Percentiles rank a stretch among this genome's conserved stretches.
phyloP scores from a whole-genome alignment of 2,113 vertebrate species.

The Equus quagga region DNA sequence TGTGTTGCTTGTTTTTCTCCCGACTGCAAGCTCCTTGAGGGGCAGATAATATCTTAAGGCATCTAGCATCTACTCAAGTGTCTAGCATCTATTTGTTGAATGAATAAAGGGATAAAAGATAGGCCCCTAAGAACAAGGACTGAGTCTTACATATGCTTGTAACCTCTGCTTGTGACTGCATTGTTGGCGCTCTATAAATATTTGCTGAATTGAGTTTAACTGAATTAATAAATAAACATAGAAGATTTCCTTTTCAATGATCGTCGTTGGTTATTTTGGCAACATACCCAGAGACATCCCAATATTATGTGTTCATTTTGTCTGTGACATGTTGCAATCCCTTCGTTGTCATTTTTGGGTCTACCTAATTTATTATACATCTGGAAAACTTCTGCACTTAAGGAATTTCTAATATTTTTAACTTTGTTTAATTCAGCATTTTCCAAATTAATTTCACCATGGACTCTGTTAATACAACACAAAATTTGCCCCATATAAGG shows the following conservation, averaged over 20 bases:
- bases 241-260: neutral
- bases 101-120: neutral
- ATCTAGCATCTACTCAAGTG: neutral
- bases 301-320: slow-evolving; percentile 12
- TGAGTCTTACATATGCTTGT: neutral
- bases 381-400: neutral
- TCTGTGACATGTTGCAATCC: neutral
- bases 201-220: neutral
- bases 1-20: neutral
- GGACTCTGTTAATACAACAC: neutral
- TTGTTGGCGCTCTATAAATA: neutral
- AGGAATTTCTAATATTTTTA: slow-evolving; percentile 16
- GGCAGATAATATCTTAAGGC: neutral
- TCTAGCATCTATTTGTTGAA: neutral
- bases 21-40: neutral
- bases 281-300: neutral
- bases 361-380: neutral
- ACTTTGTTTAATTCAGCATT: slow-evolving; percentile 24
- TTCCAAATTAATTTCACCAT: slow-evolving; percentile 12
- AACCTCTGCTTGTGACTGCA: neutral
- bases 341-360: neutral
- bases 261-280: neutral
- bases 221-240: slow-evolving; percentile 7
- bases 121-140: neutral
- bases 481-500: neutral